Base-by-base conservation (phyloP, 2,797 vertebrate genomes). In the Danio choprae region DNA sequence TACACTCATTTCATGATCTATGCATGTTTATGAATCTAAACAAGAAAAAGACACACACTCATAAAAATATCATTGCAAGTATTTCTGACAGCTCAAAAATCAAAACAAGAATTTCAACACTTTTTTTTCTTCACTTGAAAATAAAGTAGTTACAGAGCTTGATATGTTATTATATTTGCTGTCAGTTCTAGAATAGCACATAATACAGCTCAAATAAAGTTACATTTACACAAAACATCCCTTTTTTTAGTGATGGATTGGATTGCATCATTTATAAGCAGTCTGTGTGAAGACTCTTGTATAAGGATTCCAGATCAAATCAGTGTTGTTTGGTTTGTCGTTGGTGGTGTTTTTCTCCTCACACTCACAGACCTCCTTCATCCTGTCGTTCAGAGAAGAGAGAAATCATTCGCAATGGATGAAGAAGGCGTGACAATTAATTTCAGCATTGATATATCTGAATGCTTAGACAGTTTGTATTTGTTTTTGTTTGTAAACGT, bases 291-390 rank as follows among this genome's bases (percentile, higher is more conserved):
- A 50, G 46, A 15, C 20, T 36, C 20, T 74, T 56, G 22, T 69
- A 12, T 8, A 9, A 22, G 51, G 50, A 36, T 48, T 60, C 12
- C 65, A 29, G 44, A 18, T 29, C 5, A 50, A 68, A 60, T 41
- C 12, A 7, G 22, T 7, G 20, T 10, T 73, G 20, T 15, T 48
- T 48, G 13, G 13, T 16, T 44, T 5, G 10, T 13, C 77, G 18
- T 20, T 58, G 51, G 29, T 15, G 4, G 38, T 59, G 50, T 53
- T 29, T 58, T 22, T 20, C 53, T 13, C 81, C 9, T 80, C 55
- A 6, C 16, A 5, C 68, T 92, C 68, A 94, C 72, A 93, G 46
- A 71, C 94, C 93, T 2, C 86, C 36, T 0, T 94, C 92, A 75
- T 92, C 91, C 93, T 94, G 88, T 44, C 86, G 74, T 22, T 56